Evolutionary conservation across 2,113 vertebrate species (phyloP), one percentile per base, ranked within the genome.

Genomic region (Ceuthmochares aereus): DNA sequence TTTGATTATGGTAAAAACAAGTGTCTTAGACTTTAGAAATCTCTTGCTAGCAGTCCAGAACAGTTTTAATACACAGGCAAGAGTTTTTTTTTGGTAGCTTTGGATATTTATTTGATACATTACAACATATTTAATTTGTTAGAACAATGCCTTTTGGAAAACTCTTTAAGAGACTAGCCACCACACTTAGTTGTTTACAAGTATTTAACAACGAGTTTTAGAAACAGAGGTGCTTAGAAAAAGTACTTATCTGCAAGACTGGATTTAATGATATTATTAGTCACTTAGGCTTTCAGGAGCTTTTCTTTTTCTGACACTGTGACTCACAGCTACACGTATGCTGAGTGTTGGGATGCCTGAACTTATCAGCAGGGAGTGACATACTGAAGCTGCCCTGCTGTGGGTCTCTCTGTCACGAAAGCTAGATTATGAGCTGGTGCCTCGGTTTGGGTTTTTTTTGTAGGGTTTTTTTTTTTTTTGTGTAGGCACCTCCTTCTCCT

Each of bases 21-120:
- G 59, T 89, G 60, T 88, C 54, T 95, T 77, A 94, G 80, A 56
- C 59, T 37, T 95, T 58, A 81, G 86, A 76, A 97, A 97, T 64
- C 87, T 90, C 47, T 77, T 95, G 27, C 79, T 95, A 74, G 89
- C 27, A 97, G 62, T 26, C 56, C 21, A 74, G 58, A 91, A 45
- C 22, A 93, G 25, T 11, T 90, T 93, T 97, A 77, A 91, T 77
- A 87, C 32, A 58, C 59, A 86, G 67, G 84, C 77, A 79, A 86
- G 47, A 29, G 25, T 82, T 81, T 92, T 60, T 60, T 87, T 63
- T 36, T 34, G 34, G 17, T 73, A 90, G 60, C 30, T 87, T 85
- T 45, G 20, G n/a, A 67, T 93, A 89, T 95, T 83, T 82, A 79
- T 87, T 95, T 95, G 67, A 34, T 81, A 34, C 19, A 10, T 68